Conservation (phyloP, 2,113 vertebrate species). For the Ctenomys sociabilis region DNA sequence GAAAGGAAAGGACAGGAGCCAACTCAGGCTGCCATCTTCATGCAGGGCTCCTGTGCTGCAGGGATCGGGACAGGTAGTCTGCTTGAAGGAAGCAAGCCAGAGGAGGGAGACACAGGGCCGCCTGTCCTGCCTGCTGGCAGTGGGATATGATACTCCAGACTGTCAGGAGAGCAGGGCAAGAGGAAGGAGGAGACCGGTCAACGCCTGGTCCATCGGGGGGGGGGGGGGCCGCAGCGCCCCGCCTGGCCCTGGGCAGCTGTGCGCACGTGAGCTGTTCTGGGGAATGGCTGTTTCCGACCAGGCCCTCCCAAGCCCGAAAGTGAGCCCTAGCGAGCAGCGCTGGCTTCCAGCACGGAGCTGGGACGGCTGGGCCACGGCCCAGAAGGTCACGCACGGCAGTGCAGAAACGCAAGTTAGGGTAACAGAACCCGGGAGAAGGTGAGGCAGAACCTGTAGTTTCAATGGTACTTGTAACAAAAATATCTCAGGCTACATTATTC, state of each 20-base stretch:
- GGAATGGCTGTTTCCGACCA: neutral
- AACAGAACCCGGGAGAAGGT: neutral
- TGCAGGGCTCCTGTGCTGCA: neutral
- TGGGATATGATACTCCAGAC: neutral
- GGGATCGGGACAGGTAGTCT: neutral
- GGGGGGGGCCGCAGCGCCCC: neutral
- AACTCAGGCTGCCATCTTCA: neutral
- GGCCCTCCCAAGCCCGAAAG: slow-evolving; percentile 8
- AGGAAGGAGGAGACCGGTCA: neutral
- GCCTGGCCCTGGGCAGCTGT: neutral
- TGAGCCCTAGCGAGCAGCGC: neutral
- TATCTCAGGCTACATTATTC: neutral
- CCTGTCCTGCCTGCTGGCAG: neutral
- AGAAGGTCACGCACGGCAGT: neutral
- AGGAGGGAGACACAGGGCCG: neutral
- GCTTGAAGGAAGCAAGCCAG: neutral
- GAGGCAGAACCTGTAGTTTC: neutral
- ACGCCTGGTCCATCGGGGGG: neutral
- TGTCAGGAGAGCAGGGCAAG: neutral
- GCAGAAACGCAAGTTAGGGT: neutral
- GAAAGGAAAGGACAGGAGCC: neutral
- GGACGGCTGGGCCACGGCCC: slow-evolving; percentile 4
- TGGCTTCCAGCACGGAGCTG: neutral
- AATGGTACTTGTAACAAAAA: neutral
- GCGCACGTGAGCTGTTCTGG: neutral